Evolutionary conservation across 1,140 invertebrate species (phyloP), one percentile per base, ranked within the genome.

Genomic region (Saxidomus purpurata): DNA sequence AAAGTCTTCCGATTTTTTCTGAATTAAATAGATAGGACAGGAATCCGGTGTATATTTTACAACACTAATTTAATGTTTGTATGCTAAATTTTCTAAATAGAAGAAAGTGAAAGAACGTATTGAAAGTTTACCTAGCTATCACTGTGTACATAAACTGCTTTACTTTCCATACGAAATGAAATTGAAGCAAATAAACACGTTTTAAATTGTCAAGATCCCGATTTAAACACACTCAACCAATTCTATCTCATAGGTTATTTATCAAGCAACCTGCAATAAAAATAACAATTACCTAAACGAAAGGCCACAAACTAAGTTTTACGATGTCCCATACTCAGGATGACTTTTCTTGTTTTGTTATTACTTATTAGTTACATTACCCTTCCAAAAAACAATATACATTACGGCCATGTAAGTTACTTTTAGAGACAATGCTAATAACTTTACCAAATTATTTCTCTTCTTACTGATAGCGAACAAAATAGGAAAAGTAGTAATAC

Each of bases 41-140:
- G 59, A 8, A 63, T 63, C 59, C 25, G 59, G 59, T 11, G 25
- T 6, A 11, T 25, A 28, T 63, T 63, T 63, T 63, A 63, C 59
- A 25, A 28, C 59, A 63, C 59, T 63, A 8, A 63, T 63, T 63
- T 63, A 22, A 47, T 76, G n/a, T 76, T 76, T 76, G 38, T 25
- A 2, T 28, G 6, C 36, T 43, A 49, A n/a, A 22, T 43, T 31
- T 49, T 52, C 28, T 28, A 52, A 55, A 55, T 79, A 79, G 15
- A 38, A 17, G 25, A 79, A 79, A 79, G 47, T 79, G 43, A 49
- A 17, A 36, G 25, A 36, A 31, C 55, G 36, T 31, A 55, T 36
- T 22, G 19, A 55, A 79, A 55, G 47, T 79, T 79, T 79, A 79
- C n/a, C 28, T 55, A 31, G 76, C 47, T 79, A 79, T 79, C 76